Percentiles rank a stretch among this genome's conserved stretches.
These are phyloP conservation scores for human (Homo sapiens) DNA, from an alignment of 2,113 vertebrate genomes.

Conservation along the genomic window DNA sequence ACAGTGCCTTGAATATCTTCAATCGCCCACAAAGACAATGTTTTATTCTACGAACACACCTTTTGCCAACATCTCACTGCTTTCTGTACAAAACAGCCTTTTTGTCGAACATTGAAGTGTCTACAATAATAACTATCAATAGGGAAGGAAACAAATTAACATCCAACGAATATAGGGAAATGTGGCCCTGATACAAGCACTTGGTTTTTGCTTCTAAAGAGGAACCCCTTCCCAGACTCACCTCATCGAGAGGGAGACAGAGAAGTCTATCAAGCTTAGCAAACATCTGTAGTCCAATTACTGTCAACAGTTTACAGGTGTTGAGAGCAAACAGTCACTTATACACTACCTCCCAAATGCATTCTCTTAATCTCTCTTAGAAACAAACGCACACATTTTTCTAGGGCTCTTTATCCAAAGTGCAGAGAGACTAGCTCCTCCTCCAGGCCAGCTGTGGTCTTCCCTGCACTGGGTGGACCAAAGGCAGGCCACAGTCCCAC, in stretches of 20 bases:
- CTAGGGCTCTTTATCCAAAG: neutral
- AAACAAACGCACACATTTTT: constrained; percentile 15
- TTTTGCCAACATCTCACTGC: neutral
- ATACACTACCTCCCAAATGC: neutral
- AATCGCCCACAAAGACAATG: neutral
- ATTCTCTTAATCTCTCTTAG: neutral
- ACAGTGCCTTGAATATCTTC: constrained; percentile 24
- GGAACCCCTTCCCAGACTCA: constrained; percentile 32
- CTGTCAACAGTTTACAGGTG: constrained; percentile 57
- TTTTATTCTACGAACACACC: neutral
- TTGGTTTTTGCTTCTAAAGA: constrained; percentile 8
- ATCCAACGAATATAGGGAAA: neutral
- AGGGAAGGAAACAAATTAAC: neutral
- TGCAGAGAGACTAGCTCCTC: neutral
- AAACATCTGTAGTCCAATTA: constrained; percentile 74
- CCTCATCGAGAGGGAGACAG: neutral
- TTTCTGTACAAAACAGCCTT: constrained; percentile 10
- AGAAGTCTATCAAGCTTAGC: neutral
- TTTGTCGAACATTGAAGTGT: neutral
- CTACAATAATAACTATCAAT: neutral
- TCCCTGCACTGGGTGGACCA: neutral
- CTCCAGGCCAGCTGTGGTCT: neutral
- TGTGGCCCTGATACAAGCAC: neutral
- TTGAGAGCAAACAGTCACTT: neutral
- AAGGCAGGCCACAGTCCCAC: neutral